phyloP scores from a whole-genome alignment of 2,888 invertebrate genomes.

The Ormyrus nitidulus region DNA sequence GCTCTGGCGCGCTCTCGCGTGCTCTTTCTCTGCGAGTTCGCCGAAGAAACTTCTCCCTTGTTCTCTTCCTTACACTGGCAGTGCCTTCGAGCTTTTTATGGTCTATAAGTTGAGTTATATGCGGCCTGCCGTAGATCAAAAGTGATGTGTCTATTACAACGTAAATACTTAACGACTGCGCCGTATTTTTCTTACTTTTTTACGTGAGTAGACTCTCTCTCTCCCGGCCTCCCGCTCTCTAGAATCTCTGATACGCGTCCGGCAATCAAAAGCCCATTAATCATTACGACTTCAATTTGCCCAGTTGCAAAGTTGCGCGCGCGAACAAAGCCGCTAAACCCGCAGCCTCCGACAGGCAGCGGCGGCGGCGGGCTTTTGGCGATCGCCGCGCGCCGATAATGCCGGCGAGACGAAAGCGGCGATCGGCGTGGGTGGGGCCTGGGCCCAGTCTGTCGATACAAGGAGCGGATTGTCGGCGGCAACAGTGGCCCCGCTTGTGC shows the following conservation, averaged over 20 bases:
- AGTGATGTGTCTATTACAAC: slow-evolving; percentile 74
- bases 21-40: slow-evolving; percentile 53
- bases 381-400: slow-evolving; percentile 71
- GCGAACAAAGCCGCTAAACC: slow-evolving; percentile 44
- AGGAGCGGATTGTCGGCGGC: slow-evolving; percentile 72
- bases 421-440: slow-evolving; percentile 53
- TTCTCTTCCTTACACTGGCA: slow-evolving; percentile 58
- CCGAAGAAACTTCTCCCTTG: slow-evolving; percentile 60
- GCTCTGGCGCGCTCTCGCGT: slow-evolving; percentile 44
- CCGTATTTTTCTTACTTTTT: slow-evolving; percentile 55
- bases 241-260: slow-evolving; percentile 45
- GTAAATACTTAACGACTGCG: slow-evolving; percentile 68
- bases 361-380: slow-evolving; percentile 40
- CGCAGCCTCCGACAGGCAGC: slow-evolving; percentile 58
- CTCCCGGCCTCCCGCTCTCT: slow-evolving; percentile 7
- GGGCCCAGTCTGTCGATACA: slow-evolving; percentile 71
- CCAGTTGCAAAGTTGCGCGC: slow-evolving; percentile 17
- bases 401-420: slow-evolving; percentile 69
- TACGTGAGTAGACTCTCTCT: slow-evolving; percentile 34
- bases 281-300: slow-evolving; percentile 56
- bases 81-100: slow-evolving; percentile 71
- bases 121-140: slow-evolving; percentile 70
- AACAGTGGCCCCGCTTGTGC: slow-evolving; percentile 68
- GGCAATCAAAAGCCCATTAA: slow-evolving; percentile 57
- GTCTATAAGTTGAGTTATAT: slow-evolving; percentile 71